Evolutionary conservation across 35 echinoderm and acorn worm genomes (phyloP), one percentile per base, ranked within the genome.

Genomic region (Heliocidaris tuberculata): DNA sequence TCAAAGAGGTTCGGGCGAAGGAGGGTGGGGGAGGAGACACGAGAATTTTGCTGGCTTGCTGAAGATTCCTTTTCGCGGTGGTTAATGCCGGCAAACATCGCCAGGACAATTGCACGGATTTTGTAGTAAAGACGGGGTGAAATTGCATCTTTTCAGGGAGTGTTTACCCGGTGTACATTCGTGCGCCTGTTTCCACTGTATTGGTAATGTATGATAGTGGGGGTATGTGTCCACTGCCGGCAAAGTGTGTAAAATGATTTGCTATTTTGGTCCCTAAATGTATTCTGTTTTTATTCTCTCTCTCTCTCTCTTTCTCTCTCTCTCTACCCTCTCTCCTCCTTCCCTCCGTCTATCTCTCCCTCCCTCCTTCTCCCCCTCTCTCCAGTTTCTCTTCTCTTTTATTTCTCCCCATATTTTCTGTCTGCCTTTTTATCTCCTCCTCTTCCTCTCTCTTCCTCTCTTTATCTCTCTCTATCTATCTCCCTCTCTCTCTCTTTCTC

Each of bases 101-200:
- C 31, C 11, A 4, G 31, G 87, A 89, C 87, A 89, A 89, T 89
- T 89, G 87, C 87, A 48, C 12, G 87, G 87, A 89, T 89, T 89
- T 89, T 89, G 87, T 89, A 31, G 87, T 89, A 89, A 89, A 89
- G 31, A 13, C 87, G 87, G 19, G 65, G 32, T 89, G 87, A 89
- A 89, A 89, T 89, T 89, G 87, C 87, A 89, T 89, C 87, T 89
- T 89, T 47, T 89, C 47, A 48, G 29, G 87, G 47, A 89, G 87
- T 89, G 29, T 89, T 89, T 89, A 31, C 87, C 5, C 27, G 85
- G 29, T 48, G 86, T 48, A 88, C 31, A 88, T 31, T 88, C 31
- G 2, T 88, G 30, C 13, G 31, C 29, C 24, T 24, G 65, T 78
- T 78, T 24, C 27, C 65, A 78, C 21, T 78, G 65, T 7, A 27